Conservation (phyloP, 2,113 vertebrate species). For the Saccopteryx leptura region DNA sequence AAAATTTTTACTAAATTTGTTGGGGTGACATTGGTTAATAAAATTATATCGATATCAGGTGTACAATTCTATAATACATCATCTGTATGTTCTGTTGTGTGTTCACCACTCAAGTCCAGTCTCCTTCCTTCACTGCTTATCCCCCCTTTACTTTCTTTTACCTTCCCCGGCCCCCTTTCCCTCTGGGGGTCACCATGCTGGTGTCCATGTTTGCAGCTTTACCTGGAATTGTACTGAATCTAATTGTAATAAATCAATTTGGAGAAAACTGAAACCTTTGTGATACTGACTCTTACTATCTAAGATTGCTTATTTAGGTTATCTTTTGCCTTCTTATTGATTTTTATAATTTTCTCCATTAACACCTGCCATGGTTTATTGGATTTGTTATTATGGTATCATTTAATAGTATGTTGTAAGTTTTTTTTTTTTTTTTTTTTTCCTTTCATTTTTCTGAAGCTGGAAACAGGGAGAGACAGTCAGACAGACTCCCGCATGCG, state of each 20-base stretch:
- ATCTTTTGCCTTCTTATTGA: neutral
- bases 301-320: neutral
- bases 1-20: neutral
- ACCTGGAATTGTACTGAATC: neutral
- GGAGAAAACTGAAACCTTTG: neutral
- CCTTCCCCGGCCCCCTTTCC: neutral
- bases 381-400: neutral
- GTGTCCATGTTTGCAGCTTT: neutral
- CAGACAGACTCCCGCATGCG: too few species aligned
- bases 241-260: neutral
- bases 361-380: neutral
- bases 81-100: neutral
- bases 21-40: neutral
- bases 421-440: too few species aligned
- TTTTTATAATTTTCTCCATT: neutral
- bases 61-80: neutral
- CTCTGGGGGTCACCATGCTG: neutral
- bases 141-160: too few species aligned
- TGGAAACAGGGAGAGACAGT: too few species aligned
- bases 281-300: neutral
- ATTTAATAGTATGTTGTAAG: neutral
- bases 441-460: too few species aligned
- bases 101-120: neutral
- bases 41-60: neutral
- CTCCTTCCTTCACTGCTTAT: neutral